Base-by-base conservation (phyloP, 2,113 vertebrate species). In the Polypterus bichir region DNA sequence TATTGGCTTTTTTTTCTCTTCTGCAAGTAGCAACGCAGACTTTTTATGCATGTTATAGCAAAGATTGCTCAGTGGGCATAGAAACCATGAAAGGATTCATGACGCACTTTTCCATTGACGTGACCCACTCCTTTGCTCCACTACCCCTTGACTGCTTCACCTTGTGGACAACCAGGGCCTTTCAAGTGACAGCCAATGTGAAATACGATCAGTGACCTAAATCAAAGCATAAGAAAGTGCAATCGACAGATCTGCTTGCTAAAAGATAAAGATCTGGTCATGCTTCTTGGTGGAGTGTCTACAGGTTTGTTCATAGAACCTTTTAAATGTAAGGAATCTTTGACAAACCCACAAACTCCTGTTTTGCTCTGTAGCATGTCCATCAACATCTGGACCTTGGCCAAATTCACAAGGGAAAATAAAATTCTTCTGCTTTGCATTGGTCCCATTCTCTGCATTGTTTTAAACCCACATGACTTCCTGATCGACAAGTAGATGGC, bases 381-480 rank as follows among this genome's bases (percentile, higher is more conserved):
- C 68, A 67, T 81, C 79, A 79, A 72, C 67, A 62, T 67, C 75
- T 79, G 82, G 80, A 73, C 61, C 60, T 6, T 60, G 48, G 79
- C 79, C 76, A 80, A 73, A 68, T 79, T 78, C 77, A 73, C 77
- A 71, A 81, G 73, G 76, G 79, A 83, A 75, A 80, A 56, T 68
- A 66, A 67, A 75, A 68, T 1, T 62, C 56, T 10, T 58, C 67
- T 68, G 72, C 77, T 74, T 73, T 59, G 71, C 73, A 84, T 73
- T 71, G 73, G 63, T 71, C 72, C 71, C 69, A 67, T 76, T 77
- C 70, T 71, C 67, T 61, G 66, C 76, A 79, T 89, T 91, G 79
- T 88, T 82, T 74, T 65, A 77, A 76, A 74, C 76, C 73, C 74
- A 67, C 69, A 81, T 66, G 74, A 80, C 77, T 86, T 92, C 89